Percentiles rank a stretch among this genome's conserved stretches.
Conservation (phyloP, 23 tunicate genomes). For the Trididemnum clinides region DNA sequence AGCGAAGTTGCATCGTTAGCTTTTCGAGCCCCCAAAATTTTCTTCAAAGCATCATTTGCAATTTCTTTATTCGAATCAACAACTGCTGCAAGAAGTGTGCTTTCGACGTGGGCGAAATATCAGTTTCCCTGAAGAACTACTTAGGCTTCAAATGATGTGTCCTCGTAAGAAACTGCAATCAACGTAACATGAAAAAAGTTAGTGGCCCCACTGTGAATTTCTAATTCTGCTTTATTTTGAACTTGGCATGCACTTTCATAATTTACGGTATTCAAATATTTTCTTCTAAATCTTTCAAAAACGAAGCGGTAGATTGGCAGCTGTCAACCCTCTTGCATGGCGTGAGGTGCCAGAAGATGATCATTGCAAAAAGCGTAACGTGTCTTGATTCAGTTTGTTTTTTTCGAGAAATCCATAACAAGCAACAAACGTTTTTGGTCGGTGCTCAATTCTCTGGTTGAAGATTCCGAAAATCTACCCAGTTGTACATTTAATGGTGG, state of each 20-base stretch:
- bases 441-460: background rate
- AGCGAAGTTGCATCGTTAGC: background rate
- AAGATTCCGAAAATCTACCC: too few relatives aligned
- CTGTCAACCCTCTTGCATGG: slow-evolving; percentile 11
- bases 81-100: background rate
- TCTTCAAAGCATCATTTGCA: slow-evolving; percentile 6
- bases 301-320: slow-evolving; percentile 1
- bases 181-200: background rate
- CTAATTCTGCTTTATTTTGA: background rate
- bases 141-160: background rate
- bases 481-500: background rate
- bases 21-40: background rate
- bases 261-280: background rate
- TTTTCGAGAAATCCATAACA: background rate
- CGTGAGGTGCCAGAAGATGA: background rate
- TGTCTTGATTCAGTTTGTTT: slow-evolving; percentile 16
- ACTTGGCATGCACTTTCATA: background rate
- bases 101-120: background rate
- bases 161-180: background rate
- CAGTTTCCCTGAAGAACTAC: background rate
- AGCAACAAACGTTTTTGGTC: background rate
- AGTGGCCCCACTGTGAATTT: background rate
- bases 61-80: background rate
- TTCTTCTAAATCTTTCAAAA: background rate
- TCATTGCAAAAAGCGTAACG: background rate